These are phyloP conservation scores for Apomyelois bistriatella DNA, from an alignment of 2,888 invertebrate genomes.

Conservation along the genomic window DNA sequence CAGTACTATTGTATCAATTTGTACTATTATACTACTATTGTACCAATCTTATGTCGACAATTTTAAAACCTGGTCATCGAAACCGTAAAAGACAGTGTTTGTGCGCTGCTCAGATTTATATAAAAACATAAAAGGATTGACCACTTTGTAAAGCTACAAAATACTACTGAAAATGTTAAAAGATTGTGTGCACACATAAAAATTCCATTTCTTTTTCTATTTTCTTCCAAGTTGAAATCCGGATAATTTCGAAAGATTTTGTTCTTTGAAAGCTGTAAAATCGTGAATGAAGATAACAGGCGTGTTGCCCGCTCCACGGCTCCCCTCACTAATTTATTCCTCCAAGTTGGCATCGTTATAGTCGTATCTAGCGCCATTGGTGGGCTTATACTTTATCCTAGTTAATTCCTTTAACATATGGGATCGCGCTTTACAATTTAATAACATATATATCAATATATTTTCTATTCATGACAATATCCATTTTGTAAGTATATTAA, in stretches of 20 bases:
- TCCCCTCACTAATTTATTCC: slow-evolving; percentile 61
- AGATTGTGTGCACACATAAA: slow-evolving; percentile 3
- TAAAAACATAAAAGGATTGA: no score
- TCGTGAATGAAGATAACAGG: slow-evolving; percentile 56
- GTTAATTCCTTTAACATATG: slow-evolving; percentile 51
- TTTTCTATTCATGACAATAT: slow-evolving; percentile 14
- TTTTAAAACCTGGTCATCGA: no score
- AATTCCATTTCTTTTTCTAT: slow-evolving; percentile 12
- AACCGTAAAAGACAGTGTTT: no score
- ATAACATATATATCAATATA: slow-evolving; percentile 36
- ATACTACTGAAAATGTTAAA: background rate
- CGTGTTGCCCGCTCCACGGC: slow-evolving; percentile 46
- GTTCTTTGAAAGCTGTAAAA: slow-evolving; percentile 50
- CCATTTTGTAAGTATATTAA: background rate
- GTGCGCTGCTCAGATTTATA: no score
- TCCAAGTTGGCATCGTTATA: slow-evolving; percentile 55
- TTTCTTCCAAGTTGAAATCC: slow-evolving; percentile 26
- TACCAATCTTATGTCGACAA: no score
- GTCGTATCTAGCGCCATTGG: slow-evolving; percentile 52
- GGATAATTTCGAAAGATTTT: slow-evolving; percentile 53
- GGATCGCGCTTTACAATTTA: slow-evolving; percentile 39
- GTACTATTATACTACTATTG: no score
- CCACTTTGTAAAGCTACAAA: no score
- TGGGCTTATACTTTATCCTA: slow-evolving; percentile 49
- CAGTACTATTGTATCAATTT: no score